Conservation (phyloP, 2,113 vertebrate genomes). For the Leucoraja erinaceus region DNA sequence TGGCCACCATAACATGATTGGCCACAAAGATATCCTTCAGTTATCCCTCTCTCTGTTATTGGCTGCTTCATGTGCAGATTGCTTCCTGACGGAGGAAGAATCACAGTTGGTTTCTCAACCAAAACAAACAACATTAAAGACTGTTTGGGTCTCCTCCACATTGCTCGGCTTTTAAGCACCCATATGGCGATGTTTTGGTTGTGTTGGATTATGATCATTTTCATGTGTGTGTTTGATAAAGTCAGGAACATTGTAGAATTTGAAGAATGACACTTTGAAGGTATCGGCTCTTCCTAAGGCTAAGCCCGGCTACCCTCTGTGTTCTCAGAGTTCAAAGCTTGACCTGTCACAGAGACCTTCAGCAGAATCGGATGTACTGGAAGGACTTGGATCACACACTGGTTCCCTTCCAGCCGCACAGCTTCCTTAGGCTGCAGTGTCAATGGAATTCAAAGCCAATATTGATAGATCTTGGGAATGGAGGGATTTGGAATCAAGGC, state of each 20-base stretch:
- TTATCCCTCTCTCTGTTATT: not conserved
- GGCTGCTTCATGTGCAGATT: not conserved
- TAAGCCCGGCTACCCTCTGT: not conserved
- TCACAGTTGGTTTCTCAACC: not conserved
- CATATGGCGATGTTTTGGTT: not conserved
- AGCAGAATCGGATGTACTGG: not conserved
- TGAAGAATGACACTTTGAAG: not conserved
- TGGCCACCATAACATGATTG: not conserved
- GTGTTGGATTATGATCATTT: not conserved
- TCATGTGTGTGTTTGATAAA: slow-evolving; percentile 17
- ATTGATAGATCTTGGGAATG: not conserved
- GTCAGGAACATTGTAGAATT: not conserved
- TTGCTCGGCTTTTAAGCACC: slow-evolving; percentile 7
- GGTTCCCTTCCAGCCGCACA: not conserved
- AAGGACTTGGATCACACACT: not conserved
- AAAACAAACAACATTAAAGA: slow-evolving; percentile 33
- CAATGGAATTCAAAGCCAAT: not conserved
- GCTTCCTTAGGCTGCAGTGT: not conserved
- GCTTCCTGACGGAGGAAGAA: slow-evolving; percentile 19
- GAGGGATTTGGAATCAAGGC: not conserved
- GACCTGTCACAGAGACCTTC: not conserved
- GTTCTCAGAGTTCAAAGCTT: not conserved
- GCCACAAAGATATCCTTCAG: slow-evolving; percentile 23
- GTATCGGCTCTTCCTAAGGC: not conserved
- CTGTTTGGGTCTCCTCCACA: not conserved